These are phyloP conservation scores for Fregetta grallaria DNA, from an alignment of 2,113 vertebrate species.

Conservation along the genomic window DNA sequence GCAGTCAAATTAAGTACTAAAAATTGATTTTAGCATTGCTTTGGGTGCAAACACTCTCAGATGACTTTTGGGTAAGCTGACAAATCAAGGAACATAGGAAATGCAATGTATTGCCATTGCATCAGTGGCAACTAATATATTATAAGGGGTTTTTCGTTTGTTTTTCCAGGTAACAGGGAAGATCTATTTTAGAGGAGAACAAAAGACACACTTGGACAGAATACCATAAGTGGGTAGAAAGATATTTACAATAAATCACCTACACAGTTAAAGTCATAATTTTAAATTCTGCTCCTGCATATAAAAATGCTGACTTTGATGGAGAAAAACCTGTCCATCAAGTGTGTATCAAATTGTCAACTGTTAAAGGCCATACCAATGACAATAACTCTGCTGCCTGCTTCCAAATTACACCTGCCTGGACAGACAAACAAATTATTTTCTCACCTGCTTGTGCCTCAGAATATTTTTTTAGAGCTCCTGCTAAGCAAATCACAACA, in stretches of 20 bases:
- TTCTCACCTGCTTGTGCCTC: neutral
- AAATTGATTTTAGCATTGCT: neutral
- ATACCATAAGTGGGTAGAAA: neutral
- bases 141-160: neutral
- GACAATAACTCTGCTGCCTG: constrained; percentile 28
- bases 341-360: constrained; percentile 7
- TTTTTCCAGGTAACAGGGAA: constrained; percentile 13
- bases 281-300: neutral
- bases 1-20: neutral
- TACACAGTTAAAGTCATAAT: neutral
- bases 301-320: constrained; percentile 25
- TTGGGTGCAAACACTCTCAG: neutral
- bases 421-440: neutral
- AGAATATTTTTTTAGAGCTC: neutral
- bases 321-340: constrained; percentile 27
- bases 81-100: neutral
- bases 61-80: neutral
- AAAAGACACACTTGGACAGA: neutral
- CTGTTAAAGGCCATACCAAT: constrained; percentile 47
- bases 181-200: constrained; percentile 2
- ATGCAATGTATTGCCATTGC: neutral
- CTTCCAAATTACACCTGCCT: neutral
- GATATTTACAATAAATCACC: constrained; percentile 34
- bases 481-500: neutral
- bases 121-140: neutral